Evolutionary conservation across 1,140 invertebrate species (phyloP).

Genomic region (Lutraria rhynchaena): DNA sequence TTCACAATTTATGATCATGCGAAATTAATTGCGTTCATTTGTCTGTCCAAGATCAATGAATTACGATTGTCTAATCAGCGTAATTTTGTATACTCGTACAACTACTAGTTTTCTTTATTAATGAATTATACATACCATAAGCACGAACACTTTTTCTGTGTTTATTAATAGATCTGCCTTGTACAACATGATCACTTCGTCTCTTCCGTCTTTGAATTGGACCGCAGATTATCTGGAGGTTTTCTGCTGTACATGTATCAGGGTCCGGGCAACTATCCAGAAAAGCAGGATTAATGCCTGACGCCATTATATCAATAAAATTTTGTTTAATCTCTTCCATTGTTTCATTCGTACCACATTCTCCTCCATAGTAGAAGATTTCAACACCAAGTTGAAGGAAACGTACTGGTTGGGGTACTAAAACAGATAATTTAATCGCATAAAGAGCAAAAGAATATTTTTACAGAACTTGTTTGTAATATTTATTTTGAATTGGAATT

Average conservation of each 20-base stretch:
- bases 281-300: neutral
- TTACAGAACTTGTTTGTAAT: neutral
- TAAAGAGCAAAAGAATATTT: neutral
- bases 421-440: neutral
- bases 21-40: neutral
- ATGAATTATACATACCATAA: neutral
- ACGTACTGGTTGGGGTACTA: neutral
- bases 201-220: neutral
- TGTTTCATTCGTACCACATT: slow-evolving; percentile 4
- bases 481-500: neutral
- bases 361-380: slow-evolving; percentile 17
- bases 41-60: neutral
- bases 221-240: neutral
- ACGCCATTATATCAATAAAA: neutral
- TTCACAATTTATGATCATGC: neutral
- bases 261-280: neutral
- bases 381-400: slow-evolving; percentile 1
- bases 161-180: too few species aligned
- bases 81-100: neutral
- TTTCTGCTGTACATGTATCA: neutral
- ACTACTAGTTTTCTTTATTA: neutral
- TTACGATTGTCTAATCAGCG: neutral
- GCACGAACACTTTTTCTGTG: neutral
- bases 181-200: neutral
- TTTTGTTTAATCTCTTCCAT: neutral